phyloP scores from a whole-genome alignment of 2,888 invertebrate genomes.

The Blomia tropicalis region DNA sequence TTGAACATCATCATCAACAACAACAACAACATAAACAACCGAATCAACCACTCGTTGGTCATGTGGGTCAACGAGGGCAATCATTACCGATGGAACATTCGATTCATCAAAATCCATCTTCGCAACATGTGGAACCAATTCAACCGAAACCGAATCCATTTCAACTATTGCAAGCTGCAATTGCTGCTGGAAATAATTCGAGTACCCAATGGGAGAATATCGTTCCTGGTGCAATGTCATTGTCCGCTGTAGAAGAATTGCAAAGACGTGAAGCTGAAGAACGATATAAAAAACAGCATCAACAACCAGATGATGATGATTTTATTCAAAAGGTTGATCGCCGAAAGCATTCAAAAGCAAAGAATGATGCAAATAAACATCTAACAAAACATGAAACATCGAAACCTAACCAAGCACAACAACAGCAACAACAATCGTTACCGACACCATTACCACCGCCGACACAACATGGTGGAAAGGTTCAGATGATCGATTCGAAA shows the following conservation, averaged over 20 bases:
- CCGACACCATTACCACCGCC: too few species aligned
- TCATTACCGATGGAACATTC: background rate
- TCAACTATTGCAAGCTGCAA: background rate
- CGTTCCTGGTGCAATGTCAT: conserved; percentile 21
- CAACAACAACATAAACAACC: background rate
- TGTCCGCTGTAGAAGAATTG: conserved; percentile 24
- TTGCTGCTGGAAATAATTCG: background rate
- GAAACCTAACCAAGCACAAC: background rate
- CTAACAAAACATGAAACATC: background rate
- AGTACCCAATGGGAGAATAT: background rate
- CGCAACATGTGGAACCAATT: background rate
- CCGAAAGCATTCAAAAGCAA: conserved; percentile 28
- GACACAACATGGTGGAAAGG: background rate
- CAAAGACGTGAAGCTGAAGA: conserved; percentile 28
- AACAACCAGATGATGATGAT: conserved; percentile 27
- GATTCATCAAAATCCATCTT: background rate
- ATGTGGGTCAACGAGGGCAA: too few species aligned
- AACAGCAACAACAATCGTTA: background rate
- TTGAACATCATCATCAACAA: background rate
- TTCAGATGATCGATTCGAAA: conserved; percentile 4
- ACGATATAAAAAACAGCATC: conserved; percentile 37
- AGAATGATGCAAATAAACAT: conserved; percentile 29
- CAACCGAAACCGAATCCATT: background rate
- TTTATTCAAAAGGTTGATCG: conserved; percentile 1
- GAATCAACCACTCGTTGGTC: background rate